Evolutionary conservation across 1,140 invertebrate genomes (phyloP).

Genomic region (Eriocheir sinensis): DNA sequence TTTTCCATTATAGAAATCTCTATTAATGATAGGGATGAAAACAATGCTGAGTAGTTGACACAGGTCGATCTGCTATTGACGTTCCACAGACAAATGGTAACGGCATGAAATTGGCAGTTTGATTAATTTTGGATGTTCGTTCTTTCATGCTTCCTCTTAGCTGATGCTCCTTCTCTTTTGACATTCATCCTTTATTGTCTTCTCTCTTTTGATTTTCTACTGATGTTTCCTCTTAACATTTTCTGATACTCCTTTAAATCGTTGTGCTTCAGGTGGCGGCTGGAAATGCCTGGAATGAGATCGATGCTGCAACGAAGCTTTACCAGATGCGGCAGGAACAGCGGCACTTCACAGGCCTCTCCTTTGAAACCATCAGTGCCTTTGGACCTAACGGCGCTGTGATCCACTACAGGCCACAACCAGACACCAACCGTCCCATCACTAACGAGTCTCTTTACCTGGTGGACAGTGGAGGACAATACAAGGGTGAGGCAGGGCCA

Average conservation of each 20-base stretch:
- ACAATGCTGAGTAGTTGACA: too few species aligned
- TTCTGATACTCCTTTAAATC: neutral
- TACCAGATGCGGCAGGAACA: constrained; percentile 87
- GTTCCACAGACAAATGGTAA: too few species aligned
- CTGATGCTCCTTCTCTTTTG: neutral
- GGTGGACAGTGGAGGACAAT: constrained; percentile 94
- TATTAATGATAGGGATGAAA: too few species aligned
- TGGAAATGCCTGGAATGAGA: constrained; percentile 85
- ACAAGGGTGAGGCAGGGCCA: constrained; percentile 80
- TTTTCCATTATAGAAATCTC: too few species aligned
- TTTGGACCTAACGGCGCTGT: constrained; percentile 94
- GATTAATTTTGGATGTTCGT: too few species aligned
- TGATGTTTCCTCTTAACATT: too few species aligned
- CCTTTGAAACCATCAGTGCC: constrained; percentile 94
- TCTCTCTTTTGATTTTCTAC: too few species aligned
- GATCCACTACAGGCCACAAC: constrained; percentile 93
- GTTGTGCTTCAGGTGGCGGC: constrained; percentile 59
- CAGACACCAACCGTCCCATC: constrained; percentile 88
- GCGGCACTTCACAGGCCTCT: constrained; percentile 85
- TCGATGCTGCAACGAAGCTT: constrained; percentile 86
- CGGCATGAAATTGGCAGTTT: too few species aligned
- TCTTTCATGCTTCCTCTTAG: too few species aligned
- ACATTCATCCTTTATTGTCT: too few species aligned
- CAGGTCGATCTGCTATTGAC: too few species aligned
- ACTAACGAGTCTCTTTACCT: constrained; percentile 90